Conservation (phyloP, 92 coral and sea anemone species). For the Bergia puertoricense region DNA sequence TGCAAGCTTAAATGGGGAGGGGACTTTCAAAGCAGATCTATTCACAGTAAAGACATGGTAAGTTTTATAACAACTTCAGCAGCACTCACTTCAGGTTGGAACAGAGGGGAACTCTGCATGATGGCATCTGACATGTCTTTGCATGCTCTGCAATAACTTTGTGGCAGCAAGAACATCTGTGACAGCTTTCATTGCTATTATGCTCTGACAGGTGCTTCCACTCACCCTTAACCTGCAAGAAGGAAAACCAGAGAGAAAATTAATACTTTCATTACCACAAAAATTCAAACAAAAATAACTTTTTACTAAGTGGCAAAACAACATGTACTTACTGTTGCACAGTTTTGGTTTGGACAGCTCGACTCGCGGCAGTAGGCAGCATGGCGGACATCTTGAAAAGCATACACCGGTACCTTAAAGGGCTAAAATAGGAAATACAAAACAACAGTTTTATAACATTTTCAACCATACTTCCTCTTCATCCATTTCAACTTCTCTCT, state of each 20-base stretch:
- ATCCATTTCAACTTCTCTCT: background rate
- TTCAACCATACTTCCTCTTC: background rate
- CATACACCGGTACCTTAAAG: constrained; percentile 8
- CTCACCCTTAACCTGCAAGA: constrained; percentile 4
- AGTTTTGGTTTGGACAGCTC: constrained; percentile 43
- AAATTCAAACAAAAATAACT: background rate
- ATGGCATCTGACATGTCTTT: constrained; percentile 14
- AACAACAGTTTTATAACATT: background rate
- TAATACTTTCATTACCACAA: background rate
- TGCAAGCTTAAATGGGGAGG: background rate
- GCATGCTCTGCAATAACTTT: background rate
- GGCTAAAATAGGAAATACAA: background rate
- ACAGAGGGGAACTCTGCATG: constrained; percentile 33
- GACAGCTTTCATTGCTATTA: background rate
- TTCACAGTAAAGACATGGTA: background rate
- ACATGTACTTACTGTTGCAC: constrained; percentile 47
- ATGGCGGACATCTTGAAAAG: constrained; percentile 57
- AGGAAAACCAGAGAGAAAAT: background rate
- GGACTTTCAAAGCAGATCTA: background rate
- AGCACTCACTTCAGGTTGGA: constrained; percentile 22
- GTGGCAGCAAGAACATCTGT: constrained; percentile 2
- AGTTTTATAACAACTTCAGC: background rate
- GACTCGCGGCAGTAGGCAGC: constrained; percentile 50
- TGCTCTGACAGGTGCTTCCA: constrained; percentile 10
- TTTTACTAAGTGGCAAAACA: background rate